phyloP scores from a whole-genome alignment of 2,797 vertebrate genomes.

The Amphiprion clarkii region DNA sequence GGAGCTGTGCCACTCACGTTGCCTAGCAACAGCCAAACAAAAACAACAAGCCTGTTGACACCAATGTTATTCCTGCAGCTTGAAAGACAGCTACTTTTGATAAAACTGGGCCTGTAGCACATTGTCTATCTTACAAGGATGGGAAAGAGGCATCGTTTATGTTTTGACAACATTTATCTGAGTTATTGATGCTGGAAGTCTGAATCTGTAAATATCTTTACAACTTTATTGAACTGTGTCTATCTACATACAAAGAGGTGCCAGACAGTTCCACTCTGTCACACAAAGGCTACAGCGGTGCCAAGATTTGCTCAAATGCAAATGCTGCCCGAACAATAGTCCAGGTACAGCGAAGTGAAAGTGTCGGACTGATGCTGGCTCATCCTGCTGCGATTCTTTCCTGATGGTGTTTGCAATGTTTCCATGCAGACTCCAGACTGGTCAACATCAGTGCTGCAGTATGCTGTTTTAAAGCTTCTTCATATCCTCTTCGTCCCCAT shows the following conservation, averaged over 20 bases:
- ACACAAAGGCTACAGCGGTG: conserved; percentile 5
- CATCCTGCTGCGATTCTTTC: neutral
- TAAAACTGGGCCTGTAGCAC: too few species aligned
- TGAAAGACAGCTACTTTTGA: too few species aligned
- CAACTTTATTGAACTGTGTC: too few species aligned
- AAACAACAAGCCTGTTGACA: too few species aligned
- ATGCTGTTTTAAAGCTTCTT: conserved; percentile 24
- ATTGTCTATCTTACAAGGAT: too few species aligned
- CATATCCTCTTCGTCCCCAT: conserved; percentile 22
- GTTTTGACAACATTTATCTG: too few species aligned
- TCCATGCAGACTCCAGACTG: neutral
- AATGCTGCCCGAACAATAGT: conserved; percentile 19
- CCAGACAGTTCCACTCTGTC: conserved; percentile 29
- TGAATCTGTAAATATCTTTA: too few species aligned
- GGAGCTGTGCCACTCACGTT: too few species aligned
- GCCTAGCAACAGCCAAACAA: too few species aligned
- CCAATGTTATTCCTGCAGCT: too few species aligned
- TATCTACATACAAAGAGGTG: conserved; percentile 8
- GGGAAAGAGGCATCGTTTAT: too few species aligned
- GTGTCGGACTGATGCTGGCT: neutral
- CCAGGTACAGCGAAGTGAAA: neutral
- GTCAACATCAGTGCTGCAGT: conserved; percentile 23
- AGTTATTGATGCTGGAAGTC: too few species aligned
- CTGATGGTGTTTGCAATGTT: conserved; percentile 3
- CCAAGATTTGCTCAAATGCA: conserved; percentile 18